Base-by-base conservation (phyloP, 2,888 invertebrate genomes). In the Helleia helle region DNA sequence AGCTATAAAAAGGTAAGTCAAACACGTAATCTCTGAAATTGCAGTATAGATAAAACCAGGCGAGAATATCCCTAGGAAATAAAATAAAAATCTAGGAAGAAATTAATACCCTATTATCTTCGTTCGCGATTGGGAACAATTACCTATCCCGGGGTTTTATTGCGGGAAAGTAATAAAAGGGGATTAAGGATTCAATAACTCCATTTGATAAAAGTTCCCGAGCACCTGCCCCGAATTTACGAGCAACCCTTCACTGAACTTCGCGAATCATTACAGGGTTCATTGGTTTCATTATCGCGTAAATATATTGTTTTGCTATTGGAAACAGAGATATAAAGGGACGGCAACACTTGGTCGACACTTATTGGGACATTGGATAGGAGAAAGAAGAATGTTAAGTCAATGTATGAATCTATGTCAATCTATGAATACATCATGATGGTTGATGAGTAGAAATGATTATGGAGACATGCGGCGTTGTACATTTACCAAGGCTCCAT, bases 131-230 rank as follows among this genome's bases (percentile, higher is more conserved):
- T 56, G 54, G 48, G 56, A 56, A 60, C 58, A 62, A 64, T 65
- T 62, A 61, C 60, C 64, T 59, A 52, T 55, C 55, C 55, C 56
- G 50, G 59, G 22, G 50, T 58, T 64, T 65, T 61, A 58, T 59
- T 57, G 55, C 58, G 58, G 52, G 59, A 58, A 64, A 65, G 66
- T 66, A 72, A 73, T 73, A 73, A 73, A 72, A 63, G 59, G 54
- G 71, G 65, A 66, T 74, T 72, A 71, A 53, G 62, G 66, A 66
- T 73, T 71, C 71, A 68, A 73, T 71, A 74, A 69, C 62, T 65
- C 59, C 62, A 65, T 60, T 71, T 59, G 70, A 69, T 65, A 68
- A 62, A 65, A 69, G 56, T 65, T 62, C 54, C 49, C 50, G 49
- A 51, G 55, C 61, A 66, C 64, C 64, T 66, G 65, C 57, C 55